Evolutionary conservation across 2,797 vertebrate genomes (phyloP).

Genomic region (Caiman crocodilus): DNA sequence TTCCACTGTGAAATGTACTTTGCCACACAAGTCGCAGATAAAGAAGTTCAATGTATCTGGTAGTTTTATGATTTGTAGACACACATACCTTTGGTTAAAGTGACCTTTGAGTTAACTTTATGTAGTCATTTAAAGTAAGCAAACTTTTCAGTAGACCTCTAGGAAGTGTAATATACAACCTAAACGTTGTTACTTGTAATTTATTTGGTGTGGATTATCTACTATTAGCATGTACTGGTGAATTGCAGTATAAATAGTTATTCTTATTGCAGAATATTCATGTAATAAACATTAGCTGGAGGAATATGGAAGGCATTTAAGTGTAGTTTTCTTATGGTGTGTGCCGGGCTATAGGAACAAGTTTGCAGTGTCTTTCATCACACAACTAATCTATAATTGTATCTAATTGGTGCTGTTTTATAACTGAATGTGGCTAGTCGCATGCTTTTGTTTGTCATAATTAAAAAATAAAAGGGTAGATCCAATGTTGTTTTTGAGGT

Average conservation of each 20-base stretch:
- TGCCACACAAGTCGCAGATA: neutral
- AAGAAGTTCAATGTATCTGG: neutral
- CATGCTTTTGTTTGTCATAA: neutral
- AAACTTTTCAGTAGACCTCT: neutral
- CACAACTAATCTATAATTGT: neutral
- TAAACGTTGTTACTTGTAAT: neutral
- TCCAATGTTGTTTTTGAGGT: neutral
- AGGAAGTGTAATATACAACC: neutral
- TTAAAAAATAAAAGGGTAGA: no score
- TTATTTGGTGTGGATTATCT: neutral
- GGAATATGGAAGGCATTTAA: neutral
- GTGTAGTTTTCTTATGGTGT: fast-evolving
- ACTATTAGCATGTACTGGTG: neutral
- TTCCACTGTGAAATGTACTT: neutral
- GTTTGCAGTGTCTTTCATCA: neutral
- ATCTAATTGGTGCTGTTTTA: neutral
- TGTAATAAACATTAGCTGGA: neutral
- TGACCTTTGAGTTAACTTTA: neutral
- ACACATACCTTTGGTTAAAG: neutral
- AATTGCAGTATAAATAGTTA: neutral
- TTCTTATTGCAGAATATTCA: neutral
- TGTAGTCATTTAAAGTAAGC: neutral
- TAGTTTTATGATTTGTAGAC: neutral
- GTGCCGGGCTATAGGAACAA: neutral
- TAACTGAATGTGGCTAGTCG: neutral